These are phyloP conservation scores for Perizoma affinitatum DNA, from an alignment of 2,888 invertebrate species.

Conservation along the genomic window DNA sequence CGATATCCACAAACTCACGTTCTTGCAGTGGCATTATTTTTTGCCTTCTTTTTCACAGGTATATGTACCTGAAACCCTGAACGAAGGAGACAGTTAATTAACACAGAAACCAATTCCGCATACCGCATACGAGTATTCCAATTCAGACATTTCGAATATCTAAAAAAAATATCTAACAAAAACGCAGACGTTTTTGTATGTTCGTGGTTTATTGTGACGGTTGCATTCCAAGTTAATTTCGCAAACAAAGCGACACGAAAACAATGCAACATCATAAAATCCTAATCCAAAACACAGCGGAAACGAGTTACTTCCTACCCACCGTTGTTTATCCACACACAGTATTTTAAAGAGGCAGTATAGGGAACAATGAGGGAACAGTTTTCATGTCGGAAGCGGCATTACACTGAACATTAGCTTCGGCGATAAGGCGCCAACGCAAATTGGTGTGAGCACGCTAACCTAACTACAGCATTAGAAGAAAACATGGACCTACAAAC, in stretches of 20 bases:
- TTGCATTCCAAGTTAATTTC: constrained; percentile 25
- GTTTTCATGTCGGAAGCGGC: constrained; percentile 80
- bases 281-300: constrained; percentile 48
- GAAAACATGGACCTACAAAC: constrained; percentile 47
- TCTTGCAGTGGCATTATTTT: not conserved
- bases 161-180: constrained; percentile 25
- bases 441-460: constrained; percentile 77
- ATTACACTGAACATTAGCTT: constrained; percentile 80
- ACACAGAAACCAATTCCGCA: constrained; percentile 16
- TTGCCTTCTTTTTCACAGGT: not conserved
- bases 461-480: constrained; percentile 53
- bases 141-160: constrained; percentile 14
- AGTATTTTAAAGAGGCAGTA: constrained; percentile 57
- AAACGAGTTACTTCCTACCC: constrained; percentile 54
- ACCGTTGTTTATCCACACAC: constrained; percentile 50
- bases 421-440: constrained; percentile 75
- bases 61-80: constrained; percentile 1
- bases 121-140: constrained; percentile 11
- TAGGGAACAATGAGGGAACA: constrained; percentile 66
- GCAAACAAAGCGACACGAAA: constrained; percentile 34
- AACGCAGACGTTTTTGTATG: constrained; percentile 17
- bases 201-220: constrained; percentile 11
- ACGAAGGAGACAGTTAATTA: constrained; percentile 17
- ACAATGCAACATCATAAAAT: constrained; percentile 41
- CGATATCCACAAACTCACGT: no score